phyloP scores from a whole-genome alignment of 1,140 invertebrate genomes.

The Drosophila pruinosa region DNA sequence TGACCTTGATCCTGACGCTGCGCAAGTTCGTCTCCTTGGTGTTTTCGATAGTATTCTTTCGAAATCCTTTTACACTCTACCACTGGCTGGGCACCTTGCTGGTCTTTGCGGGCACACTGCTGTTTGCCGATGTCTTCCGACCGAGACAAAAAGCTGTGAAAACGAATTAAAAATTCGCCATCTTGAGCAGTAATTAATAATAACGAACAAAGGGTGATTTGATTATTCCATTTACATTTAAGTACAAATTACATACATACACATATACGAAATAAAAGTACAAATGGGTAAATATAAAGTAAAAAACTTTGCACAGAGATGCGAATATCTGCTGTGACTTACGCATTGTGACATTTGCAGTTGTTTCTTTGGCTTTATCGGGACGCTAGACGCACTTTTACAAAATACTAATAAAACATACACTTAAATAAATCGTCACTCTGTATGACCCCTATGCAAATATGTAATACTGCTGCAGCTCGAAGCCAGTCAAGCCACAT shows the following conservation, averaged over 20 bases:
- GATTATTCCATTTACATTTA: conserved; percentile 68
- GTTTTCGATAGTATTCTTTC: conserved; percentile 97
- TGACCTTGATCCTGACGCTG: conserved; percentile 97
- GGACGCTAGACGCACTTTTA: conserved; percentile 35
- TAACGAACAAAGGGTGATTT: conserved; percentile 25
- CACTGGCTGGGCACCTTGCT: conserved; percentile 97
- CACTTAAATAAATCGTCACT: conserved; percentile 41
- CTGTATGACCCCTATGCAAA: conserved; percentile 40
- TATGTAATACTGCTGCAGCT: conserved; percentile 64
- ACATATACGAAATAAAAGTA: conserved; percentile 63
- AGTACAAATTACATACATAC: conserved; percentile 61
- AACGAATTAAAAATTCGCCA: conserved; percentile 47
- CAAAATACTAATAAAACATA: conserved; percentile 34
- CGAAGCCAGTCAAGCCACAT: conserved; percentile 46
- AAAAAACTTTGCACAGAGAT: conserved; percentile 30
- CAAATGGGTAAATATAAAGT: conserved; percentile 43
- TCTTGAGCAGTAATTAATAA: conserved; percentile 20
- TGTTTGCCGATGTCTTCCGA: conserved; percentile 86
- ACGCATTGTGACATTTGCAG: not conserved
- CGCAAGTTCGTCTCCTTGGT: conserved; percentile 97
- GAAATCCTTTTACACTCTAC: conserved; percentile 94
- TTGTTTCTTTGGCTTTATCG: conserved; percentile 44
- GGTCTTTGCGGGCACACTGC: conserved; percentile 96
- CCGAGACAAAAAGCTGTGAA: conserved; percentile 19
- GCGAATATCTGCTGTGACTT: too few species aligned